These are phyloP conservation scores for Cephus spinipes DNA, from an alignment of 2,888 invertebrate genomes.

Conservation along the genomic window DNA sequence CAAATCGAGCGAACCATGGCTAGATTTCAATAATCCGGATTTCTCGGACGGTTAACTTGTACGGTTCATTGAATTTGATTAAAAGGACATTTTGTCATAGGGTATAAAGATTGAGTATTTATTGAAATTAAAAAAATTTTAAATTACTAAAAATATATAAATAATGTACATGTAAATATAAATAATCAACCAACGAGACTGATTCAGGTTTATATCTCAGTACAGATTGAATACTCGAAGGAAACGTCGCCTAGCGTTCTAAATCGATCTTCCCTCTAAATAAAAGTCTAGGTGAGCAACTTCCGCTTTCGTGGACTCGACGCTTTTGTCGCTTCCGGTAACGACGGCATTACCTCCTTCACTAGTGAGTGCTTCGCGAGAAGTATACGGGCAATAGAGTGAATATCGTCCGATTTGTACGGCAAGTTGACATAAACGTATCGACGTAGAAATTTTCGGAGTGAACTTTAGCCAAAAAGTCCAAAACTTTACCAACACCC, in stretches of 20 bases:
- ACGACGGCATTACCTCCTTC: neutral
- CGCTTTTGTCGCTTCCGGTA: neutral
- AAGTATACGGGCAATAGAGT: neutral
- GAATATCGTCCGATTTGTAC: neutral
- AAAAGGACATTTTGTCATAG: neutral
- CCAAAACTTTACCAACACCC: neutral
- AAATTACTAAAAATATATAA: neutral
- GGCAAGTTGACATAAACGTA: neutral
- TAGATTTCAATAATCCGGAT: neutral
- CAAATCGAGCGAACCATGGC: neutral
- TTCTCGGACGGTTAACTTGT: neutral
- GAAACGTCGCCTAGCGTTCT: neutral
- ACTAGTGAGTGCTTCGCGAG: neutral
- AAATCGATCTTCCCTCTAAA: neutral
- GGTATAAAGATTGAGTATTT: neutral
- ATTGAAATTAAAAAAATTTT: neutral
- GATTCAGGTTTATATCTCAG: neutral
- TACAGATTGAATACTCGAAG: neutral
- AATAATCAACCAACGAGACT: too few relatives aligned
- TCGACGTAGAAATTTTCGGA: neutral
- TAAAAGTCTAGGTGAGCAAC: neutral
- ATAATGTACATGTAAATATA: neutral
- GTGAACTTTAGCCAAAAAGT: neutral
- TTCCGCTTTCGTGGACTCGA: neutral
- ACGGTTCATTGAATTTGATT: neutral